phyloP scores from a whole-genome alignment of 2,113 vertebrate species.

The Myotis davidii region DNA sequence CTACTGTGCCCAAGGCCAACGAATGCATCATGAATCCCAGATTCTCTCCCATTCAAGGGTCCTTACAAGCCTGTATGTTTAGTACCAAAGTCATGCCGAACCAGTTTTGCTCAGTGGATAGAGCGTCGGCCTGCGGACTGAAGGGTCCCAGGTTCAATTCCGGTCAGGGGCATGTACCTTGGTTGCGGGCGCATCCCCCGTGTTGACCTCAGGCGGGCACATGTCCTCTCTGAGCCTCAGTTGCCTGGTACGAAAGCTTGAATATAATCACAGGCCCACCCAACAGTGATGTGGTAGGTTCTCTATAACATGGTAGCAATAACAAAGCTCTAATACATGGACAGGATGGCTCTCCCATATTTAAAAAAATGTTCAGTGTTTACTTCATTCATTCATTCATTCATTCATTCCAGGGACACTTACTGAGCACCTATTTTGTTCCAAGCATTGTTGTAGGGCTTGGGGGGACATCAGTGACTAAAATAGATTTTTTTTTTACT shows the following conservation, averaged over 20 bases:
- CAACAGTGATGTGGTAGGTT: not conserved
- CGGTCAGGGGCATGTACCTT: too few relatives aligned
- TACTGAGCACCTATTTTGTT: not conserved
- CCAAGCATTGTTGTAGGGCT: not conserved
- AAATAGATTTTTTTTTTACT: not conserved
- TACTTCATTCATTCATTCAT: not conserved
- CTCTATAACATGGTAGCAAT: not conserved
- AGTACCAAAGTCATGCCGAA: not conserved
- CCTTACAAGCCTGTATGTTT: not conserved
- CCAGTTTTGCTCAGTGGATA: too few relatives aligned
- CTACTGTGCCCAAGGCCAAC: not conserved
- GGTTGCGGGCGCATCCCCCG: too few relatives aligned
- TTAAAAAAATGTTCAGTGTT: too few relatives aligned
- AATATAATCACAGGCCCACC: not conserved
- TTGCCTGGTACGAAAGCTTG: not conserved
- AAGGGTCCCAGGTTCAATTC: too few relatives aligned
- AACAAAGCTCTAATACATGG: not conserved
- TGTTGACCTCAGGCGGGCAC: accelerated
- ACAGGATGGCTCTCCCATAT: not conserved
- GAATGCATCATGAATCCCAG: not conserved
- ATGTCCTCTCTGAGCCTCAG: not conserved
- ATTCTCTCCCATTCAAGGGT: not conserved
- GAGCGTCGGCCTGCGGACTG: too few relatives aligned
- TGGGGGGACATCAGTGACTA: not conserved
- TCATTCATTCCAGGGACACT: not conserved